Base-by-base conservation (phyloP, 2,888 invertebrate genomes). In the Siphlonurus alternatus region DNA sequence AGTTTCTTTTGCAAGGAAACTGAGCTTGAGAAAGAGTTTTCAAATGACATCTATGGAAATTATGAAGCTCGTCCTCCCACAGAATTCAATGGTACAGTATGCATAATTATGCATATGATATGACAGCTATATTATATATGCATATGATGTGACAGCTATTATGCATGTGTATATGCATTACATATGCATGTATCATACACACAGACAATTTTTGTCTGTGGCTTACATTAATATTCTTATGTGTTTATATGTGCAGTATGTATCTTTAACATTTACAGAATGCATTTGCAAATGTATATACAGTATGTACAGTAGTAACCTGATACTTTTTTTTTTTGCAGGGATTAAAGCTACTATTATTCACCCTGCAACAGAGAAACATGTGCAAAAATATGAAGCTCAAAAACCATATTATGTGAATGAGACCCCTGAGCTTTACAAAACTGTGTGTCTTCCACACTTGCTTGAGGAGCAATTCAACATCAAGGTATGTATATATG, bases 341-440 rank as follows among this genome's bases (percentile, higher is more conserved):
- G 93, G 83, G 70, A 79, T 97, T 2, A 95, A 95, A 73, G 83
- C 89, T 0, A 92, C 91, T 7, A 80, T 98, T 24, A 90, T 98
- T 67, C 89, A 89, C 76, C 99, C 99, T 1, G 97, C 96, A 0
- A 93, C 93, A 25, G 86, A 90, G 64, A 91, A 93, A 73, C 96
- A 97, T 71, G 86, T 98, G 19, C 80, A 84, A 5, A 98, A 96
- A 74, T 98, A 89, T 75, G 81, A 85, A 10, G 78, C 81, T 25
- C 89, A 91, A 70, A 83, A 86, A 64, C 74, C 81, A 2, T 85
- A 87, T 72, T 76, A 97, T 23, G 79, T 99, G 3, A 77, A 85
- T 65, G 99, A 99, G 77, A 93, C 94, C 0, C 83, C 88, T 0
- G 83, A 86, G 24, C 77, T 92, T 63, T 99, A 97, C 73, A 74